Base-by-base conservation (phyloP, 92 coral and sea anemone species). In the Epizoanthus fatuus region DNA sequence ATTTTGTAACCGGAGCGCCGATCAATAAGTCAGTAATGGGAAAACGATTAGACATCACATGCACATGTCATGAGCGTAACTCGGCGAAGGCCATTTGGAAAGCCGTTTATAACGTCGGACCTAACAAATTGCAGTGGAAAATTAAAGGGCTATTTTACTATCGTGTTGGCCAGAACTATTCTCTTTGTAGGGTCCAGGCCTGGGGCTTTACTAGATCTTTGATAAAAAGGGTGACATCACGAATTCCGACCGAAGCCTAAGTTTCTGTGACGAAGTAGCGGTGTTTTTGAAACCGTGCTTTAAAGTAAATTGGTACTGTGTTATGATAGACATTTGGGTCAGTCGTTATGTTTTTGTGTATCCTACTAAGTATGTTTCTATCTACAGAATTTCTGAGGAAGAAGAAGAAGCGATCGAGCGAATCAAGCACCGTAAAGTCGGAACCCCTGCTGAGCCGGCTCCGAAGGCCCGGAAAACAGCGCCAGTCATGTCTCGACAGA, bases 301-400 rank as follows among this genome's bases (percentile, higher is more conserved):
- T 17, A 55, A 77, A 77, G 5, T 59, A 45, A 35, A 35, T 49
- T 12, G 13, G 20, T 62, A 16, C 37, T 60, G 29, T 44, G 58
- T 64, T 59, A 11, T 60, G 2, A 17, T 40, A 7, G 22, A 44
- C 65, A 19, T 60, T 39, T n/a, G 1, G 40, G 39, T 55, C 1
- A 10, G n/a, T 40, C 22, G 65, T 59, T 77, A 8, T 60, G 12
- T 77, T 25, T 19, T 44, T 10, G 3, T 60, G 7, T 44, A 35
- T 38, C 56, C 14, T 77, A 16, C 32, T 58, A 4, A 56, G 3
- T 77, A 1, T 35, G 9, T 60, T 77, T 77, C 16, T 45, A 19
- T 17, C 57, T n/a, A 44, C 82, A 77, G 82, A 77, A 40, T 7
- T 77, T 16, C 51, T 77, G 25, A 77, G 69, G 57, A 77, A 77